Evolutionary conservation across 2,113 vertebrate species (phyloP).

Genomic region (Trinectes maculatus): DNA sequence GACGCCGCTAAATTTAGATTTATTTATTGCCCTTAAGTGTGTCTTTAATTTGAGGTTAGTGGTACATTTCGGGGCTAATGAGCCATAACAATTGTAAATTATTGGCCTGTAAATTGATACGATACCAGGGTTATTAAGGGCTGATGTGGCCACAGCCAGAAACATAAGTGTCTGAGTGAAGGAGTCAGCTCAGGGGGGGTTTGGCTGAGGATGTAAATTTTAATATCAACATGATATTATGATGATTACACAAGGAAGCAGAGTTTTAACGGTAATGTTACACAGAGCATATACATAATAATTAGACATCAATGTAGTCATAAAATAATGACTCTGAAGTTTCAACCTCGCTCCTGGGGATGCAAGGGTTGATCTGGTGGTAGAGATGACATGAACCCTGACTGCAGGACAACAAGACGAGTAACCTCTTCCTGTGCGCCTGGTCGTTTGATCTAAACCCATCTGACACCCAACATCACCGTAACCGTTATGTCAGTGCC

Average conservation of each 20-base stretch:
- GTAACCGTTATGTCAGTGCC: constrained; percentile 58
- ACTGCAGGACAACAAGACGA: constrained; percentile 44
- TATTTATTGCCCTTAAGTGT: constrained; percentile 15
- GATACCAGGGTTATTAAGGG: neutral
- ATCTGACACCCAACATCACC: constrained; percentile 76
- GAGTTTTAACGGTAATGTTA: neutral
- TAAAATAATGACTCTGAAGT: neutral
- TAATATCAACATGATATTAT: neutral
- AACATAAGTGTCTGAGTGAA: neutral
- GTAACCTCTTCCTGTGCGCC: constrained; percentile 70
- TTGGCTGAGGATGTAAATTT: neutral
- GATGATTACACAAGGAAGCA: neutral
- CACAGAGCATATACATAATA: neutral
- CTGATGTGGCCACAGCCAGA: constrained; percentile 1
- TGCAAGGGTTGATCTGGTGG: constrained; percentile 34
- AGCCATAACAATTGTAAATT: constrained; percentile 32
- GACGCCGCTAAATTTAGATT: neutral
- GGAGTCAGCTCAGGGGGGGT: neutral
- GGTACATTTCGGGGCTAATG: constrained; percentile 23
- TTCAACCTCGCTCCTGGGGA: constrained; percentile 2
- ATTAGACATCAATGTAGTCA: neutral
- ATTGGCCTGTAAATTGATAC: constrained; percentile 23
- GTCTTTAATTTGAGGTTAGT: constrained; percentile 26
- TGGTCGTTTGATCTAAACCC: constrained; percentile 58
- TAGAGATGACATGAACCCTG: constrained; percentile 53